phyloP scores from a whole-genome alignment of 2,113 vertebrate genomes.

The Misgurnus anguillicaudatus region DNA sequence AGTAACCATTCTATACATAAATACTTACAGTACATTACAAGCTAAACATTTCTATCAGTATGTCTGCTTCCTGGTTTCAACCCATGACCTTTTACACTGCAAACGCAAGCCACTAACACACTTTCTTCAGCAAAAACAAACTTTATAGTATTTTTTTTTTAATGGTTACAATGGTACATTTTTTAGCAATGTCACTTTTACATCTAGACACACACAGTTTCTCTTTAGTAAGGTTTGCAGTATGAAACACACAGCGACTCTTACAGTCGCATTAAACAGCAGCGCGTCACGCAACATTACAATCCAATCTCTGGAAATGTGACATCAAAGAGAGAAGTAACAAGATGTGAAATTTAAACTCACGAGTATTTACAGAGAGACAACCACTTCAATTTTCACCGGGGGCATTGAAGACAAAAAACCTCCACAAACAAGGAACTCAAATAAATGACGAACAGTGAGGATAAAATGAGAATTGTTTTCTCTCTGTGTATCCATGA shows the following conservation, averaged over 20 bases:
- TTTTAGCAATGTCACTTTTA: too few relatives aligned
- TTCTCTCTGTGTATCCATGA: background rate
- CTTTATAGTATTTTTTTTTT: too few relatives aligned
- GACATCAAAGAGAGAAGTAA: constrained; percentile 30
- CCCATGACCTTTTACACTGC: too few relatives aligned
- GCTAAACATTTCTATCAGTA: too few relatives aligned
- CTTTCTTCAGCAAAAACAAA: too few relatives aligned
- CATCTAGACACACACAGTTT: background rate
- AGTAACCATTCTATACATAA: too few relatives aligned
- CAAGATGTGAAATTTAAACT: constrained; percentile 33
- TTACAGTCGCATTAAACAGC: too few relatives aligned
- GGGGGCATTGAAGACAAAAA: background rate
- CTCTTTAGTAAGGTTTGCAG: too few relatives aligned
- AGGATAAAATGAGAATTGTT: constrained; percentile 7
- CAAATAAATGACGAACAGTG: background rate
- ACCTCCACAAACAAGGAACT: background rate
- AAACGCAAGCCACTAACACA: too few relatives aligned
- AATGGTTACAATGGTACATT: too few relatives aligned
- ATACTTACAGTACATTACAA: too few relatives aligned
- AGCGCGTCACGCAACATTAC: constrained; percentile 27
- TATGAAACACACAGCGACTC: background rate
- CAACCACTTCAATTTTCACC: constrained; percentile 13
- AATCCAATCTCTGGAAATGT: constrained; percentile 21
- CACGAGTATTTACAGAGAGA: constrained; percentile 6
- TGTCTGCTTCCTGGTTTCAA: too few relatives aligned